Conservation (phyloP, 1,140 invertebrate genomes). For the Thrips palmi region DNA sequence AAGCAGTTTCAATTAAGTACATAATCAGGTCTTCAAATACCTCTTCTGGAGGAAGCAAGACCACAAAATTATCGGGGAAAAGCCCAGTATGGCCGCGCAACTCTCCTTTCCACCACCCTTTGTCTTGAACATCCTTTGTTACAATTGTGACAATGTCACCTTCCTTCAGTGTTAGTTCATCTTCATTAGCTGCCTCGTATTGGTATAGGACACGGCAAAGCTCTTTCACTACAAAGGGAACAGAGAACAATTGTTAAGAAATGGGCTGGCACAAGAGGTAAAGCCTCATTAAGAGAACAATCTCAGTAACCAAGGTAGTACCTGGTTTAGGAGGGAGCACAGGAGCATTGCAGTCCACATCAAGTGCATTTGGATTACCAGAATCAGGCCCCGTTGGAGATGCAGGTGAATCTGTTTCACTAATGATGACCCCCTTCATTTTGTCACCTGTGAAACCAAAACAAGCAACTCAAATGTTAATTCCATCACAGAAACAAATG, state of each 20-base stretch:
- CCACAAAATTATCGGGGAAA: slow-evolving; percentile 95
- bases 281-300: slow-evolving; percentile 1
- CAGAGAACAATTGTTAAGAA: background rate
- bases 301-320: slow-evolving; percentile 12
- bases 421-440: too few relatives aligned
- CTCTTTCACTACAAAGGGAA: slow-evolving; percentile 33
- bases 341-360: slow-evolving; percentile 20
- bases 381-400: too few relatives aligned
- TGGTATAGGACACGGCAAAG: slow-evolving; percentile 72
- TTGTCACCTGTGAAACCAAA: too few relatives aligned
- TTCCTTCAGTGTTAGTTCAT: slow-evolving; percentile 76
- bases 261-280: background rate
- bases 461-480: too few relatives aligned
- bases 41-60: slow-evolving; percentile 29
- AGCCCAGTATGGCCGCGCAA: slow-evolving; percentile 71
- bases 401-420: slow-evolving; percentile 6
- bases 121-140: slow-evolving; percentile 73
- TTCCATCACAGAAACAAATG: too few relatives aligned
- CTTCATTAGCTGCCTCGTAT: slow-evolving; percentile 80
- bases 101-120: slow-evolving; percentile 95
- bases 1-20: too few relatives aligned
- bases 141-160: slow-evolving; percentile 81
- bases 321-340: slow-evolving; percentile 29
- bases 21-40: too few relatives aligned
- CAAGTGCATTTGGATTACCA: too few relatives aligned